These are phyloP conservation scores for Acrobasis suavella DNA, from an alignment of 2,888 invertebrate genomes.

Conservation along the genomic window DNA sequence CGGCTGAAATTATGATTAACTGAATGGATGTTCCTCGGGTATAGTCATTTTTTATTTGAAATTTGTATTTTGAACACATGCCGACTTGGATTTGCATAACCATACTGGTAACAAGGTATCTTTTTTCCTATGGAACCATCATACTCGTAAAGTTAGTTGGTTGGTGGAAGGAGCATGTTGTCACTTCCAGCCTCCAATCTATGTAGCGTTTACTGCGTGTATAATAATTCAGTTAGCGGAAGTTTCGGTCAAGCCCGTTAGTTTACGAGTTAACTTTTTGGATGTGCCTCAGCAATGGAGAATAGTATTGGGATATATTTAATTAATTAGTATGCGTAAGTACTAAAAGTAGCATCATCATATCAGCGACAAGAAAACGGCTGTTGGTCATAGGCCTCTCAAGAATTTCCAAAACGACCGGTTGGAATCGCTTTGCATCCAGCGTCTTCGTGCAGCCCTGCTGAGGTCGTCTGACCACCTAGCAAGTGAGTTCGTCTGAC, in stretches of 20 bases:
- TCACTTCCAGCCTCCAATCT: neutral
- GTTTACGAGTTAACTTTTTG: constrained; percentile 23
- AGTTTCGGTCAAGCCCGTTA: constrained; percentile 16
- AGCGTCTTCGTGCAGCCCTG: no score
- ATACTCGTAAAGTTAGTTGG: neutral
- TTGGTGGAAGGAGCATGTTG: neutral
- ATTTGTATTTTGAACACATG: no score
- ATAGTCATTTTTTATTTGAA: no score
- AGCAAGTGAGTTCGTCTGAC: no score
- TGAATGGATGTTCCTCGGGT: neutral
- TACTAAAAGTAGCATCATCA: no score
- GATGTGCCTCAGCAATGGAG: constrained; percentile 6
- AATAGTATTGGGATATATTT: neutral
- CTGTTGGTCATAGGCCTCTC: no score
- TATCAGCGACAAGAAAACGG: no score
- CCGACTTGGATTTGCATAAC: neutral
- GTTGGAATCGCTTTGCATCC: no score
- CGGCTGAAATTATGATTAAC: neutral
- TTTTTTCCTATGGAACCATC: neutral
- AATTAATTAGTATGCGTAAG: constrained; percentile 4
- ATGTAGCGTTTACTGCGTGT: constrained; percentile 8
- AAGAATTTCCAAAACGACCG: no score
- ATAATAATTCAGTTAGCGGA: constrained; percentile 20
- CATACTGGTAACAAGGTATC: neutral
- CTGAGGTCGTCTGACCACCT: no score